phyloP scores from a whole-genome alignment of 2,113 vertebrate genomes.

The Elaphurus davidianus region DNA sequence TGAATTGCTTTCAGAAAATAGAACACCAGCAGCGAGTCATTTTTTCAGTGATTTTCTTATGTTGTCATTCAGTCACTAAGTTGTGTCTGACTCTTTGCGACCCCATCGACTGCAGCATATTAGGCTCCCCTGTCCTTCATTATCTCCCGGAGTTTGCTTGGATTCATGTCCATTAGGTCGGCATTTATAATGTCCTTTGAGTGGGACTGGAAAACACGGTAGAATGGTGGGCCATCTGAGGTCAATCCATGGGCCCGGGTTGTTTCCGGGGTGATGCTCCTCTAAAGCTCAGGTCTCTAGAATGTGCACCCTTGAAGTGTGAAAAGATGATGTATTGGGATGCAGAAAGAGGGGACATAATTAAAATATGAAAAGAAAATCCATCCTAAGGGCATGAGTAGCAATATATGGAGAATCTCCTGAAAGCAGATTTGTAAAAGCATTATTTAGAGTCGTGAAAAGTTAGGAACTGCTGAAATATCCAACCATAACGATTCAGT shows the following conservation, averaged over 20 bases:
- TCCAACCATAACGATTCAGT: neutral
- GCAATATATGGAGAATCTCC: neutral
- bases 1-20: neutral
- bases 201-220: neutral
- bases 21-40: neutral
- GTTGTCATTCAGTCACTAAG: neutral
- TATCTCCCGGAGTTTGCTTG: neutral
- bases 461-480: neutral
- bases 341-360: neutral
- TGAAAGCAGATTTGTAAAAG: neutral
- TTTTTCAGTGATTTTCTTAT: neutral
- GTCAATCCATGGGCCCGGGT: neutral
- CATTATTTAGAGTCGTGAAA: neutral
- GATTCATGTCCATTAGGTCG: neutral
- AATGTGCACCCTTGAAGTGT: neutral
- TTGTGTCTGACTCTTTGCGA: neutral
- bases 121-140: neutral
- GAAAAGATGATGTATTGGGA: neutral
- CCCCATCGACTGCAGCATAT: neutral
- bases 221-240: neutral
- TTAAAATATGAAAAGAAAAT: neutral
- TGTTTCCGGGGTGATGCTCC: neutral
- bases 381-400: neutral
- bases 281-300: neutral
- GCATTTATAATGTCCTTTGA: neutral